These are phyloP conservation scores for Camelus bactrianus DNA, from an alignment of 2,113 vertebrate genomes.

Conservation along the genomic window DNA sequence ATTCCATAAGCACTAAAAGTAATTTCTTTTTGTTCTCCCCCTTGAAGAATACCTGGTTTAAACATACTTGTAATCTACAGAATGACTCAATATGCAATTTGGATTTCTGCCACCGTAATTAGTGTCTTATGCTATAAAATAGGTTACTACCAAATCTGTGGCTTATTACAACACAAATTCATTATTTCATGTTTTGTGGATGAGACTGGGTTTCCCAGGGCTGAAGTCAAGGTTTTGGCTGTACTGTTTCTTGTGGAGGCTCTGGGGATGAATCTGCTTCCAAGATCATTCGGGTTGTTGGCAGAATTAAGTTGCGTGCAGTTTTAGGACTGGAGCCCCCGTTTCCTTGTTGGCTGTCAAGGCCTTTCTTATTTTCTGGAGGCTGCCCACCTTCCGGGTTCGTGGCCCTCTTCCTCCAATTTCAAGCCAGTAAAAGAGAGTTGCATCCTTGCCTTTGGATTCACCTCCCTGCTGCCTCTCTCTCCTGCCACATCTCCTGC, in stretches of 20 bases:
- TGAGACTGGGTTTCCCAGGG: not conserved
- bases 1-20: not conserved
- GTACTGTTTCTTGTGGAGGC: not conserved
- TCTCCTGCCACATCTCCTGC: not conserved
- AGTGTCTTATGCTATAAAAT: not conserved
- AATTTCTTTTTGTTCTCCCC: not conserved
- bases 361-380: not conserved
- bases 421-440: not conserved
- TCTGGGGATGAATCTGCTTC: not conserved
- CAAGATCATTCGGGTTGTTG: not conserved
- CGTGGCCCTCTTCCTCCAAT: not conserved
- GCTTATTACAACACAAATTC: not conserved
- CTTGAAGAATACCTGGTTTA: not conserved
- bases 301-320: not conserved
- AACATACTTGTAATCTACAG: not conserved
- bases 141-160: not conserved
- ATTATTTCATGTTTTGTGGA: not conserved
- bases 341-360: not conserved
- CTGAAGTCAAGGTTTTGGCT: not conserved
- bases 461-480: not conserved
- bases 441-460: not conserved
- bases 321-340: not conserved
- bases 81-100: not conserved
- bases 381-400: fast-evolving
- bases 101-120: not conserved